These are phyloP conservation scores for Agonum fuliginosum DNA, from an alignment of 2,888 invertebrate species.

Conservation along the genomic window DNA sequence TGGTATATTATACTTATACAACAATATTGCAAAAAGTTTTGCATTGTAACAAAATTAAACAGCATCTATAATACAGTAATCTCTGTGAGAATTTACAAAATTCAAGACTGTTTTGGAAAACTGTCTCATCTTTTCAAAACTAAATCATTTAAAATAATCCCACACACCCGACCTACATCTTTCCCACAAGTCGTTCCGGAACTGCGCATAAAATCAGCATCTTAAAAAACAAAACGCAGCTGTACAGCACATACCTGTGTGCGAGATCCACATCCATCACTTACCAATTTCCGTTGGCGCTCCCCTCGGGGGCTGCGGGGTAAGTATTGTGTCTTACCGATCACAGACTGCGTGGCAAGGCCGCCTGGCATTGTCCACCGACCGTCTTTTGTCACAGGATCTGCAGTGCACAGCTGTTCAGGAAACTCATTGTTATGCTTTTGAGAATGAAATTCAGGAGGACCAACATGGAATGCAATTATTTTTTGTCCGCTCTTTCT, in stretches of 20 bases:
- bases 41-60: too few relatives aligned
- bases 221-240: constrained; percentile 33
- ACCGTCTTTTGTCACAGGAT: constrained; percentile 42
- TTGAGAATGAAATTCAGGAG: constrained; percentile 37
- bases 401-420: constrained; percentile 62
- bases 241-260: constrained; percentile 20
- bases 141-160: not conserved
- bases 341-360: constrained; percentile 18
- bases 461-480: constrained; percentile 52
- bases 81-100: not conserved
- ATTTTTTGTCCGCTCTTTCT: constrained; percentile 40
- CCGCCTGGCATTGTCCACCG: constrained; percentile 36
- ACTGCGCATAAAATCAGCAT: constrained; percentile 40
- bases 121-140: not conserved
- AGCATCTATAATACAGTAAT: too few relatives aligned
- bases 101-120: not conserved
- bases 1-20: too few relatives aligned
- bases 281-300: constrained; percentile 35
- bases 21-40: too few relatives aligned
- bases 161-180: not conserved
- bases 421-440: constrained; percentile 61
- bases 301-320: not conserved
- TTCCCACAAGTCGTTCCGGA: constrained; percentile 16
- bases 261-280: constrained; percentile 36
- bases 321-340: constrained; percentile 25